Conservation (phyloP, 2,113 vertebrate genomes). For the Rhinoderma darwinii region DNA sequence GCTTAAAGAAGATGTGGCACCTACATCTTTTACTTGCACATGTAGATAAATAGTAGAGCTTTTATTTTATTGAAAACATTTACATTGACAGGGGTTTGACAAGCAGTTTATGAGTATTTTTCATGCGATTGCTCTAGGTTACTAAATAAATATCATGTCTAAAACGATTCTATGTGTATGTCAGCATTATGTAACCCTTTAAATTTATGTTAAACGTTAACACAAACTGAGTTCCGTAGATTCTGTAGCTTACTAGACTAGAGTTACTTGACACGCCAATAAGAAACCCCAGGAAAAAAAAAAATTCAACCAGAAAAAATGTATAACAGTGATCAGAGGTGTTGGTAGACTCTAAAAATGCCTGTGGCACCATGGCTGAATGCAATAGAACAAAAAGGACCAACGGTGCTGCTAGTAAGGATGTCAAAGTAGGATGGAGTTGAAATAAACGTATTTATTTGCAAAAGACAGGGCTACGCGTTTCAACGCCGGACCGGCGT, state of each 20-base stretch:
- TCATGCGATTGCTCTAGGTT: slow-evolving; percentile 18
- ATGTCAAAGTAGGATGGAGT: no score
- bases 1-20: slow-evolving; percentile 70
- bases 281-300: not conserved
- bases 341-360: no score
- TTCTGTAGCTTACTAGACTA: no score
- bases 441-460: no score
- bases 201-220: not conserved
- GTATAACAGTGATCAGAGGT: not conserved
- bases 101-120: slow-evolving; percentile 23
- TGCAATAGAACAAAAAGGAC: no score
- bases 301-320: not conserved
- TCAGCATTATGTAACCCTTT: not conserved
- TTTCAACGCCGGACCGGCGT: no score
- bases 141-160: not conserved
- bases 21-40: slow-evolving; percentile 61
- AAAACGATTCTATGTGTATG: not conserved
- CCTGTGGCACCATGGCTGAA: no score
- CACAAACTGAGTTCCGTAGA: not conserved
- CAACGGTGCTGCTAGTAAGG: no score
- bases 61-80: slow-evolving; percentile 24
- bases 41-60: slow-evolving; percentile 39
- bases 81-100: slow-evolving; percentile 58
- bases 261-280: not conserved
- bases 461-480: no score